phyloP scores from a whole-genome alignment of 2,113 vertebrate genomes.

The Rhynchopsitta pachyrhyncha region DNA sequence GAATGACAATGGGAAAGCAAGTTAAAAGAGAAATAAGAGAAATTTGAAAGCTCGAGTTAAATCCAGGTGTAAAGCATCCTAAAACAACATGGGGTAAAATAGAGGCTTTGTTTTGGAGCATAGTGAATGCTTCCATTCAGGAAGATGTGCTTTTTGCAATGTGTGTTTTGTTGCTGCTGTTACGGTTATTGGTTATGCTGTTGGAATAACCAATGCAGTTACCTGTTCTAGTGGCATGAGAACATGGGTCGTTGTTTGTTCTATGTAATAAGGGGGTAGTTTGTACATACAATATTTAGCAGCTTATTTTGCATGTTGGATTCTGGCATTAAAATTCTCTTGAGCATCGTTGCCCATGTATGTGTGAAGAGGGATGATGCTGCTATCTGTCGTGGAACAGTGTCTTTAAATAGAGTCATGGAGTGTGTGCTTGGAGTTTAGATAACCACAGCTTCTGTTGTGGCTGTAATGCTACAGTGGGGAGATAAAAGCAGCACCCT shows the following conservation, averaged over 20 bases:
- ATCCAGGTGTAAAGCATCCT: neutral
- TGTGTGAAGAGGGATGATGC: neutral
- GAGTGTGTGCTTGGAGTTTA: neutral
- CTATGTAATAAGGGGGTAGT: neutral
- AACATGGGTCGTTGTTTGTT: neutral
- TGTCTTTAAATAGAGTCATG: neutral
- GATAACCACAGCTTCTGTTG: neutral
- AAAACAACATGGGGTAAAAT: neutral
- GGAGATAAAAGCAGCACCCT: neutral
- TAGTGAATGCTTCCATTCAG: accelerated
- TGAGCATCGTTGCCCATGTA: accelerated
- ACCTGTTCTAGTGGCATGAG: neutral
- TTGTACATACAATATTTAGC: neutral
- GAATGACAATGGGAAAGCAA: accelerated
- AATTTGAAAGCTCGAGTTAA: neutral
- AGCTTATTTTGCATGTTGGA: neutral
- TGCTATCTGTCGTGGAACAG: neutral
- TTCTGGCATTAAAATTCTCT: neutral
- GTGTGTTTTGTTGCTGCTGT: neutral
- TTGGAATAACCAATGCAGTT: neutral
- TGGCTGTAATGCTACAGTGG: neutral
- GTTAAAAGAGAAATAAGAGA: neutral
- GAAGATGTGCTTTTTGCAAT: neutral
- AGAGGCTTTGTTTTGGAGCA: neutral
- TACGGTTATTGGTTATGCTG: neutral